Evolutionary conservation across 2,888 invertebrate species (phyloP).

Genomic region (Nemurella pictetii): DNA sequence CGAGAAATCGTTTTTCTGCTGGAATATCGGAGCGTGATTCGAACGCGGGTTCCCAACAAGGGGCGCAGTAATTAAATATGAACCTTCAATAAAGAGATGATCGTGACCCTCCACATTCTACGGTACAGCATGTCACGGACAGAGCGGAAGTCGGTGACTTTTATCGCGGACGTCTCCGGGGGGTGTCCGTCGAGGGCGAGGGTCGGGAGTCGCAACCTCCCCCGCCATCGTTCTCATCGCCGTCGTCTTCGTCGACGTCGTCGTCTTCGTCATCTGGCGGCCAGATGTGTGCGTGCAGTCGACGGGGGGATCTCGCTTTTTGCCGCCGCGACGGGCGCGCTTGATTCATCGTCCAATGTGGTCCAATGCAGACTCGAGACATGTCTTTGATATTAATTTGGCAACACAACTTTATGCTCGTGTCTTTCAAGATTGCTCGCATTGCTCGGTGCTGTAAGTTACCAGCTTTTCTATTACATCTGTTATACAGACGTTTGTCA

Average conservation of each 20-base stretch:
- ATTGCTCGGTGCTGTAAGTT: too few species aligned
- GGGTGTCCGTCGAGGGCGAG: neutral
- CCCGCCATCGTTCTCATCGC: neutral
- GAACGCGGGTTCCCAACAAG: too few species aligned
- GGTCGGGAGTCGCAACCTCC: neutral
- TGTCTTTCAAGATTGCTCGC: too few species aligned
- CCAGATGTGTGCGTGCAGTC: neutral
- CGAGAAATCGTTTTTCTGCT: too few species aligned
- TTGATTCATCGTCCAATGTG: conserved; percentile 6
- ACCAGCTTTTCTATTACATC: neutral
- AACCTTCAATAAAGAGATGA: too few species aligned
- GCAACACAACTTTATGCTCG: neutral
- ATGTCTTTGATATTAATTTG: neutral
- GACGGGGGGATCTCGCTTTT: neutral
- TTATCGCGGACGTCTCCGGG: neutral
- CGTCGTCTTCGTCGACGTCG: neutral
- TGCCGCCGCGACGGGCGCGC: neutral
- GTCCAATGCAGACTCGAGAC: neutral
- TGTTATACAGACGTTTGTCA: neutral
- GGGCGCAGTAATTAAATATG: too few species aligned
- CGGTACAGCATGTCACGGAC: too few species aligned
- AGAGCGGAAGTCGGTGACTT: neutral
- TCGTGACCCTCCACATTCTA: too few species aligned
- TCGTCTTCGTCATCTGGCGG: neutral
- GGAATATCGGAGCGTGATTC: too few species aligned